These are phyloP conservation scores for Tympanuchus pallidicinctus DNA, from an alignment of 2,113 vertebrate species.

Conservation along the genomic window DNA sequence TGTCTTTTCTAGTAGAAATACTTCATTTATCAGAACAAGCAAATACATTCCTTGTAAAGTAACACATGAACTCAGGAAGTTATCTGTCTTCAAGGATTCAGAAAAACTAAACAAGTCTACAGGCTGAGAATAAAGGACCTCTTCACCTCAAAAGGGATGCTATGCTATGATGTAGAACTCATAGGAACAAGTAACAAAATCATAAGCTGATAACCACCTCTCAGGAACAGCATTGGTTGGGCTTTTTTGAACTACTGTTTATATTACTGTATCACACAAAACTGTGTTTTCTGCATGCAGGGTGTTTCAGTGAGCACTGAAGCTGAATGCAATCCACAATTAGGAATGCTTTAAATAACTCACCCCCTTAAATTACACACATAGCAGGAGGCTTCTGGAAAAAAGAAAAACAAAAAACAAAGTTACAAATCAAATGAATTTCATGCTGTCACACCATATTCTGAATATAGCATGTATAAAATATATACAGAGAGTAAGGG, in stretches of 20 bases:
- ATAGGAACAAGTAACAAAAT: constrained; percentile 33
- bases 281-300: neutral
- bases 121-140: constrained; percentile 33
- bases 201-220: neutral
- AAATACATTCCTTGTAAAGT: neutral
- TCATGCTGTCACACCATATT: neutral
- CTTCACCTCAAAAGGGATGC: constrained; percentile 57
- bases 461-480: neutral
- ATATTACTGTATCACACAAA: neutral
- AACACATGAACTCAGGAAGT: neutral
- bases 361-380: neutral
- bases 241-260: neutral
- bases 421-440: neutral
- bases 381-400: neutral
- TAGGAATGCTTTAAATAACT: neutral
- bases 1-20: neutral
- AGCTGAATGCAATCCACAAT: neutral
- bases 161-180: constrained; percentile 76
- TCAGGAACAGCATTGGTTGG: neutral
- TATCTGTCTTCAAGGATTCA: neutral
- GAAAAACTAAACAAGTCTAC: neutral
- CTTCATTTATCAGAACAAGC: neutral
- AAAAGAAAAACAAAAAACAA: neutral
- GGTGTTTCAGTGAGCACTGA: neutral
- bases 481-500: neutral